Conservation (phyloP, 2,888 invertebrate species). For the Drosophila antonietae region DNA sequence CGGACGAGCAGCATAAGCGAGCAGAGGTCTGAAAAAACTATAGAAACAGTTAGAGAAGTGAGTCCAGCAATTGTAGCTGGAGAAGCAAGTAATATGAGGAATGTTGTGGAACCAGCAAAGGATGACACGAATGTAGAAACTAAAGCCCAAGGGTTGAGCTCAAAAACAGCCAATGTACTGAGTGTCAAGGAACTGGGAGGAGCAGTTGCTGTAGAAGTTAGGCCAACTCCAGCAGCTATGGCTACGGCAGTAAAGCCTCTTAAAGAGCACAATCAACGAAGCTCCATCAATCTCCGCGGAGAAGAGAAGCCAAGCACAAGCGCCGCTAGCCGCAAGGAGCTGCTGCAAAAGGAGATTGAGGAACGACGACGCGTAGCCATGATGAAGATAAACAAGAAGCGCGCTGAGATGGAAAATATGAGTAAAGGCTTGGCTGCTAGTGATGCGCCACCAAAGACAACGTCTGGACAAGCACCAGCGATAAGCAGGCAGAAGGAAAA, state of each 20-base stretch:
- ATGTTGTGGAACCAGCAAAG: background rate
- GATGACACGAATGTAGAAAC: background rate
- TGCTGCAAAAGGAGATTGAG: slow-evolving; percentile 60
- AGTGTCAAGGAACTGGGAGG: background rate
- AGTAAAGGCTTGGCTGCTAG: slow-evolving; percentile 1
- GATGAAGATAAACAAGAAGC: slow-evolving; percentile 58
- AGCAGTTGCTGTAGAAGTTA: background rate
- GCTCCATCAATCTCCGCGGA: background rate
- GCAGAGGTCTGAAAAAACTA: background rate
- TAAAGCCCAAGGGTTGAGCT: background rate
- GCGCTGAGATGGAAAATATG: slow-evolving; percentile 39
- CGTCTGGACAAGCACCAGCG: slow-evolving; percentile 4
- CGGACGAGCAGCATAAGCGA: background rate
- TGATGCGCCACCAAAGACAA: background rate
- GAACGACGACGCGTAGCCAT: slow-evolving; percentile 63
- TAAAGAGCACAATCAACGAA: slow-evolving; percentile 5
- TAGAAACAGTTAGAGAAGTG: background rate
- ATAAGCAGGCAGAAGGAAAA: slow-evolving; percentile 8
- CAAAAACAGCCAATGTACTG: background rate
- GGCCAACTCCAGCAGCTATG: background rate
- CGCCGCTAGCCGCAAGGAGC: slow-evolving; percentile 40
- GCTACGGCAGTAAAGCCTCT: slow-evolving; percentile 2
- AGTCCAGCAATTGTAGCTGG: background rate
- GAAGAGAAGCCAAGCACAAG: slow-evolving; percentile 67
- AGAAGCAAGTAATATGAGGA: background rate